Conservation (phyloP, 2,113 vertebrate genomes). For the Lonchura striata region DNA sequence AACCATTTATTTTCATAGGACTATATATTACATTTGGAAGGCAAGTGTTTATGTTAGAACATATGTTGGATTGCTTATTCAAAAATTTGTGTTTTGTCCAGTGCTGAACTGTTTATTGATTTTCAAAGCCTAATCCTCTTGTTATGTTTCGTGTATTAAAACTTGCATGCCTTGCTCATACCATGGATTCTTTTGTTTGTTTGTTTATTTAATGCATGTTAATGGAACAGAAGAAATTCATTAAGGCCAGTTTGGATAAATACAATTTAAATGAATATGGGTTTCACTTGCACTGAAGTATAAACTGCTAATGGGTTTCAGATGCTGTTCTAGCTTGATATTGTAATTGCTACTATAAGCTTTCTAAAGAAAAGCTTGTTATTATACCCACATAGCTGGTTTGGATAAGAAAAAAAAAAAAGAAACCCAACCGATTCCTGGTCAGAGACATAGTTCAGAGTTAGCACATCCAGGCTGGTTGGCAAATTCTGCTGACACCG, state of each 20-base stretch:
- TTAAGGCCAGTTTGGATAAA: constrained; percentile 65
- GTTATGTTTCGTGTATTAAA: constrained; percentile 67
- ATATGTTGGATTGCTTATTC: constrained; percentile 66
- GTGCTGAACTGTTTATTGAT: constrained; percentile 63
- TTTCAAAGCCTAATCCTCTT: constrained; percentile 64
- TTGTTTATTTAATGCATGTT: constrained; percentile 69
- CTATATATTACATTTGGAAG: constrained; percentile 63
- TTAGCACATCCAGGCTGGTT: constrained; percentile 54
- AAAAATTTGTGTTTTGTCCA: constrained; percentile 58
- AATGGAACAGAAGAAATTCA: constrained; percentile 69
- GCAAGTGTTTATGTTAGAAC: constrained; percentile 69
- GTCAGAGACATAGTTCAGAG: constrained; percentile 14
- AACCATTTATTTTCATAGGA: constrained; percentile 74
- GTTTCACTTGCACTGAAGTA: constrained; percentile 50
- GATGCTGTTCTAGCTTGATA: constrained; percentile 59
- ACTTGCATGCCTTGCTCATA: constrained; percentile 69
- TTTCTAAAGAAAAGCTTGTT: constrained; percentile 31
- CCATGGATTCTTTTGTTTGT: constrained; percentile 56
- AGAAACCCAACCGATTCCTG: neutral
- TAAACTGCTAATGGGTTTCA: constrained; percentile 75
- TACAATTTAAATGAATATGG: neutral
- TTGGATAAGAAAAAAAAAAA: neutral
- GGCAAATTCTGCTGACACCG: constrained; percentile 58
- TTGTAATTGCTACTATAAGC: constrained; percentile 17
- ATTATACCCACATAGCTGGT: constrained; percentile 17